phyloP scores from a whole-genome alignment of 2,797 vertebrate species.

The Acanthopagrus latus region DNA sequence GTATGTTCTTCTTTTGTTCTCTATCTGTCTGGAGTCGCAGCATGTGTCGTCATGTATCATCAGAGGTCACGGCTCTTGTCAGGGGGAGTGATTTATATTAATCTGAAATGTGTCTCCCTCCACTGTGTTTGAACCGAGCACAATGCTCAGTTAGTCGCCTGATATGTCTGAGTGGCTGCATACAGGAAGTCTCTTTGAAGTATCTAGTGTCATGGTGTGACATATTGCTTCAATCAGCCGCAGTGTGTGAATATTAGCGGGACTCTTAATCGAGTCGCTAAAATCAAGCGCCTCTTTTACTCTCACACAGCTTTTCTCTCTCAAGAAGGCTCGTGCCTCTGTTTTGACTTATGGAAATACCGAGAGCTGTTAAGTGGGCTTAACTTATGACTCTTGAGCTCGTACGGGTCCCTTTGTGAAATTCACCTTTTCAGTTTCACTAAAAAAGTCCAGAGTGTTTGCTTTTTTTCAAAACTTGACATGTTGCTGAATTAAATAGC shows the following conservation, averaged over 20 bases:
- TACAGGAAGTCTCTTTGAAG: conserved; percentile 41
- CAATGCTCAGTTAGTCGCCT: conserved; percentile 38
- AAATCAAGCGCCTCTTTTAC: background rate
- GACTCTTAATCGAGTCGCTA: background rate
- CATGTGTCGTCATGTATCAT: conserved; percentile 57
- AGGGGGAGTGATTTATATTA: conserved; percentile 54
- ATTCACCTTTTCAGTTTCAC: conserved; percentile 40
- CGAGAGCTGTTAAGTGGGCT: conserved; percentile 10
- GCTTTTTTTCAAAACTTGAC: too few species aligned
- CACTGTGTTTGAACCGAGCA: conserved; percentile 57
- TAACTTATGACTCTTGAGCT: conserved; percentile 30
- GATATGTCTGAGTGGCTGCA: conserved; percentile 27
- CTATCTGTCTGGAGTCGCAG: conserved; percentile 49
- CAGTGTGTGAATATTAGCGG: background rate
- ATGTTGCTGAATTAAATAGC: too few species aligned
- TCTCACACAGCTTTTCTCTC: conserved; percentile 1
- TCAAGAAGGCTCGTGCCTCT: background rate
- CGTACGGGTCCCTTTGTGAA: conserved; percentile 28
- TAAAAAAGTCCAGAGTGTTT: conserved; percentile 10
- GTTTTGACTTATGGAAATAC: conserved; percentile 28
- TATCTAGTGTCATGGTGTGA: conserved; percentile 32
- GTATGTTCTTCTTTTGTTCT: conserved; percentile 55
- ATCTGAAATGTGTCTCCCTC: conserved; percentile 33
- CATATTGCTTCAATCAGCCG: conserved; percentile 43
- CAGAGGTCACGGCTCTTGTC: conserved; percentile 49